Conservation (phyloP, 2,113 vertebrate species). For the Setophaga kirtlandii region DNA sequence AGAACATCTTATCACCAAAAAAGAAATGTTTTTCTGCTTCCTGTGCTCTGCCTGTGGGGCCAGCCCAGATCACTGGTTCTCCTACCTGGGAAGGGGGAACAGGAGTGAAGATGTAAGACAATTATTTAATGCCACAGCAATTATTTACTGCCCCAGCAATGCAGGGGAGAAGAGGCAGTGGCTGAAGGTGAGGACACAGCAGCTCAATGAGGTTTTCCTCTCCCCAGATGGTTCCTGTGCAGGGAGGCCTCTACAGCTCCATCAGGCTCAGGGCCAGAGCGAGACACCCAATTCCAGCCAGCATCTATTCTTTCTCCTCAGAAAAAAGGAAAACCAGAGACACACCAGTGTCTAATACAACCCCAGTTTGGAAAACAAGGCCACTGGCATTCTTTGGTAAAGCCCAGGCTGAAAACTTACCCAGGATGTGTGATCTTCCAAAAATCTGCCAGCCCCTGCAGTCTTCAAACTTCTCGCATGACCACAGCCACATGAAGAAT, state of each 20-base stretch:
- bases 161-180: not conserved
- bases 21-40: not conserved
- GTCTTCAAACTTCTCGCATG: conserved; percentile 62
- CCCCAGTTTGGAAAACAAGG: not conserved
- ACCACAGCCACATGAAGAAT: conserved; percentile 77
- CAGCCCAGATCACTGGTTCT: not conserved
- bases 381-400: not conserved
- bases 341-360: not conserved
- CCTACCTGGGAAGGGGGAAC: not conserved
- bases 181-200: not conserved
- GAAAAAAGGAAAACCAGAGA: not conserved
- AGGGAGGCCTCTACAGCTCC: not conserved
- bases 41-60: not conserved
- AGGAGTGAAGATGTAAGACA: not conserved
- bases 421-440: conserved; percentile 66
- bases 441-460: conserved; percentile 72
- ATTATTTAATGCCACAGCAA: rapidly evolving
- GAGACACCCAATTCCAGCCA: not conserved
- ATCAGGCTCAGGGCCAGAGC: not conserved
- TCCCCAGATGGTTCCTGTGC: not conserved
- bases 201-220: rapidly evolving
- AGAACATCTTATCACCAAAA: not conserved
- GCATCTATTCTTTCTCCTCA: not conserved
- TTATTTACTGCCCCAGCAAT: rapidly evolving
- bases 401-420: conserved; percentile 60